phyloP scores from a whole-genome alignment of 2,888 invertebrate species.

The Meteorus cinctellus region DNA sequence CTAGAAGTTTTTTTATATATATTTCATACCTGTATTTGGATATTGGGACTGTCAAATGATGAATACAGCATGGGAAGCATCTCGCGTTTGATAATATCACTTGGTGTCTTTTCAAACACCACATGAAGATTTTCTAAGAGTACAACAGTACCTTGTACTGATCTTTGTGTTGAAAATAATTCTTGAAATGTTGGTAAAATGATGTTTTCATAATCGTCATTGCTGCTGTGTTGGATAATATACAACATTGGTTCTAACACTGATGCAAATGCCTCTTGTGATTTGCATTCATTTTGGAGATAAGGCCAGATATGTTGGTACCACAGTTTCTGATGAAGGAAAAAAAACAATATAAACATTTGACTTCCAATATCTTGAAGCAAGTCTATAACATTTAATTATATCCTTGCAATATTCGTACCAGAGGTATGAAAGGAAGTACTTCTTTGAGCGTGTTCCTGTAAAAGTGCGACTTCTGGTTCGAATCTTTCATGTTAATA shows the following conservation, averaged over 20 bases:
- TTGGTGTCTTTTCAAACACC: constrained; percentile 89
- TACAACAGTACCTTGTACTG: constrained; percentile 89
- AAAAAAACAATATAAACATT: neutral
- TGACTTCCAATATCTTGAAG: neutral
- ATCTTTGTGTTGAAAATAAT: constrained; percentile 85
- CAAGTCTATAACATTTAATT: neutral
- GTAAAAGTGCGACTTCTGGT: constrained; percentile 92
- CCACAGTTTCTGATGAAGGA: constrained; percentile 87
- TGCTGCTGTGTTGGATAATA: constrained; percentile 85
- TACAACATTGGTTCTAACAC: constrained; percentile 89
- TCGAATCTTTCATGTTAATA: constrained; percentile 92
- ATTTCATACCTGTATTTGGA: constrained; percentile 87
- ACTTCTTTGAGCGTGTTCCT: constrained; percentile 89
- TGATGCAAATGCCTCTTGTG: constrained; percentile 89
- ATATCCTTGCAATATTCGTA: constrained; percentile 72
- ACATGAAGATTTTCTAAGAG: constrained; percentile 92
- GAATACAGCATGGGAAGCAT: constrained; percentile 90
- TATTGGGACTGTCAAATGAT: constrained; percentile 90
- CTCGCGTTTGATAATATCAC: constrained; percentile 85
- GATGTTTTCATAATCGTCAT: constrained; percentile 86
- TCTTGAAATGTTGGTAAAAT: constrained; percentile 88
- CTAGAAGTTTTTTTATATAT: neutral
- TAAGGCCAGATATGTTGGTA: constrained; percentile 96
- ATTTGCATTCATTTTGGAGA: constrained; percentile 88
- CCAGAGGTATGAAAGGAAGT: constrained; percentile 91